These are phyloP conservation scores for Cygnus olor DNA, from an alignment of 2,797 vertebrate genomes.

Conservation along the genomic window DNA sequence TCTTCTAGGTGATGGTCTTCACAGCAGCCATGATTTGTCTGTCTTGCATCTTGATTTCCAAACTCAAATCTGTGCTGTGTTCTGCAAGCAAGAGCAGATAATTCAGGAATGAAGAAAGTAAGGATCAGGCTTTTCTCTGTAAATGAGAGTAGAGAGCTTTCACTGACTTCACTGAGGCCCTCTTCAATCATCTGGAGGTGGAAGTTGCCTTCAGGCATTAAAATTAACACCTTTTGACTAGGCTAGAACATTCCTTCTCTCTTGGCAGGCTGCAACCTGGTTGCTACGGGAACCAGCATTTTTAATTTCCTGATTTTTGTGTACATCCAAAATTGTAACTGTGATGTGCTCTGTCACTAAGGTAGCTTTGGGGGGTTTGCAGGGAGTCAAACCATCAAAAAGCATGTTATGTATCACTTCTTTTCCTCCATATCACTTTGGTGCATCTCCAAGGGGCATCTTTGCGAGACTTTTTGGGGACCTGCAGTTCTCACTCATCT, in stretches of 20 bases:
- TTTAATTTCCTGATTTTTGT: conserved; percentile 60
- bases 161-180: background rate
- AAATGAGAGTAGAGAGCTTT: background rate
- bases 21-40: background rate
- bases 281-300: conserved; percentile 68
- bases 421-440: background rate
- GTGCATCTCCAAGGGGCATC: background rate
- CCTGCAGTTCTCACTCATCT: background rate
- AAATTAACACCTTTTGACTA: conserved; percentile 45
- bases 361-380: conserved; percentile 25
- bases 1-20: background rate
- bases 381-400: background rate
- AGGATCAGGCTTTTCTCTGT: background rate
- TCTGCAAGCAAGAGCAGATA: background rate
- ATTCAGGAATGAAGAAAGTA: background rate
- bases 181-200: conserved; percentile 15
- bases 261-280: conserved; percentile 52
- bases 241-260: conserved; percentile 46
- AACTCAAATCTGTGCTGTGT: background rate
- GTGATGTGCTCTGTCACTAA: conserved; percentile 26
- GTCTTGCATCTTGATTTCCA: background rate
- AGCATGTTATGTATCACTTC: background rate
- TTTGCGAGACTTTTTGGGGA: background rate
- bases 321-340: conserved; percentile 28
- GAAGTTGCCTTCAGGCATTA: conserved; percentile 30